Base-by-base conservation (phyloP, 2,888 invertebrate genomes). In the Synergus japonicus region DNA sequence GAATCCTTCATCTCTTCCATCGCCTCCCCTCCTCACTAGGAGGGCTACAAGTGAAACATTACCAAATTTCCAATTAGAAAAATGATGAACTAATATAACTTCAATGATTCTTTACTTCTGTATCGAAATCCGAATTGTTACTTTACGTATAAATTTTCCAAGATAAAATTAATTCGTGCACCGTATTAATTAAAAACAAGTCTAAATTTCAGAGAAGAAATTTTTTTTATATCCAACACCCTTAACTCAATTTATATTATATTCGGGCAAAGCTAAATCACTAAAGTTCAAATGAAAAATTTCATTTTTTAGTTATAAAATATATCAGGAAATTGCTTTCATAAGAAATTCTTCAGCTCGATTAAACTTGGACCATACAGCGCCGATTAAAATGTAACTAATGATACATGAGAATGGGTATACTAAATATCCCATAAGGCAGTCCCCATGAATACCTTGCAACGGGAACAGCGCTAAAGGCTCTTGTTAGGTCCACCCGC, bases 41-140 rank as follows among this genome's bases (percentile, higher is more conserved):
- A 92, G 91, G 92, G 91, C 92, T 92, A 92, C 89, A 92, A 92
- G 91, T 92, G 90, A 92, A 92, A 92, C 91, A 92, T 91, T 89
- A 92, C 90, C 91, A 92, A 92, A 92, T 89, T 88, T 86, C 88
- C 88, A 90, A 92, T 92, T 92, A 92, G 92, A 92, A 90, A 87
- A 85, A 77, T 78, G 44, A 69, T 58, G 8, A 22, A 69, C 49
- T 78, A 82, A 77, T 83, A 67, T 44, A 79, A 46, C 73, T 79
- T 82, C 78, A 77, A 69, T 85, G 80, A 83, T 87, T 85, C 80
- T 88, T 85, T 83, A 86, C 76, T 86, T 87, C 82, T 82, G 83
- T 82, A 83, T 82, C 13, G 29, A 29, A 60, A 66, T 60, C 22
- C 10, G 37, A 63, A 77, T 18, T 37, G 60, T 67, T 43, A 78